Conservation (phyloP, 2,797 vertebrate genomes). For the Bufotes viridis region DNA sequence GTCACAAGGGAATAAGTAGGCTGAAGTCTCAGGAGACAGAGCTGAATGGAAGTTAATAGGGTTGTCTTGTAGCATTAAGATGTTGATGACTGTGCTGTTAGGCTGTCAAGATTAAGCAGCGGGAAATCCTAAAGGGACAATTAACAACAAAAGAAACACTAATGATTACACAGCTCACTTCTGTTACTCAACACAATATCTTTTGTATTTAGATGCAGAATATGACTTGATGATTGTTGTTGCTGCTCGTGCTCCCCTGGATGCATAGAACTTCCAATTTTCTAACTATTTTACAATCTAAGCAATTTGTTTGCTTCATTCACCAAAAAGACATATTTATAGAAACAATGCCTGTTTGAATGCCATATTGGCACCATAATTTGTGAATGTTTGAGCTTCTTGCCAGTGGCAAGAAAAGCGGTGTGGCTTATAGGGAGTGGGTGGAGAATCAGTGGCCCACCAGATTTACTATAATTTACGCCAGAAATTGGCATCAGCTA, state of each 20-base stretch:
- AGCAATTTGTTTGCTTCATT: neutral
- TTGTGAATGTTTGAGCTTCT: too few species aligned
- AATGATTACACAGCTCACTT: slow-evolving; percentile 43
- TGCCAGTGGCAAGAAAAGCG: too few species aligned
- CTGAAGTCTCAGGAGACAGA: slow-evolving; percentile 44
- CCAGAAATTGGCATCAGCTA: too few species aligned
- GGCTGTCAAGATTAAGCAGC: slow-evolving; percentile 49
- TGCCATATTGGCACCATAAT: too few species aligned
- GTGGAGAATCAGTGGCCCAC: too few species aligned
- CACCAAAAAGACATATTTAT: neutral
- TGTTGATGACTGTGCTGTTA: slow-evolving; percentile 59
- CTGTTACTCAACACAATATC: slow-evolving; percentile 37
- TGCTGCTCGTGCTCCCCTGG: neutral
- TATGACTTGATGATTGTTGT: neutral
- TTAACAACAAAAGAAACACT: slow-evolving; percentile 58
- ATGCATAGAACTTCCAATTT: neutral
- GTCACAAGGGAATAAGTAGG: slow-evolving; percentile 33
- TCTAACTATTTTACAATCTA: neutral
- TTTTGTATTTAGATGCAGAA: slow-evolving; percentile 5
- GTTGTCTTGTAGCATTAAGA: slow-evolving; percentile 62
- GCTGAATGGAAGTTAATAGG: slow-evolving; percentile 61
- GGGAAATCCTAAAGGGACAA: slow-evolving; percentile 56
- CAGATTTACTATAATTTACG: too few species aligned
- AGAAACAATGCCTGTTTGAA: neutral
- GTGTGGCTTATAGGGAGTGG: too few species aligned